Evolutionary conservation across 2,888 invertebrate genomes (phyloP).

Genomic region (Coleophora flavipennella): DNA sequence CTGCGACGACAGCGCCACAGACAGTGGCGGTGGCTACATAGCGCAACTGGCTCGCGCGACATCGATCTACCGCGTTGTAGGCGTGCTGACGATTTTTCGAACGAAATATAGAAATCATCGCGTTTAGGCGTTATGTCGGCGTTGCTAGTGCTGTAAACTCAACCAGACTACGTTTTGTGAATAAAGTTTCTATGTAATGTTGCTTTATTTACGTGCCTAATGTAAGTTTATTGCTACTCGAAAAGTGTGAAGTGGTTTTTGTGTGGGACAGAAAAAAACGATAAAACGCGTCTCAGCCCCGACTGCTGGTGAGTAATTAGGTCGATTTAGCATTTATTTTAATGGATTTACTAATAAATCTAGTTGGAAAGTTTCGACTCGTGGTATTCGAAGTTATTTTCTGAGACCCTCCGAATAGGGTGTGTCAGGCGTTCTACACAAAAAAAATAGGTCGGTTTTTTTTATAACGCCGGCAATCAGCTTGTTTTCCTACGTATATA

Average conservation of each 20-base stretch:
- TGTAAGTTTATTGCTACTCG: slow-evolving; percentile 49
- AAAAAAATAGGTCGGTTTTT: slow-evolving; percentile 39
- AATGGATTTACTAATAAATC: slow-evolving; percentile 13
- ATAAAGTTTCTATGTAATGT: slow-evolving; percentile 51
- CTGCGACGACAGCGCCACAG: slow-evolving; percentile 24
- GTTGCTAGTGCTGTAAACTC: slow-evolving; percentile 63
- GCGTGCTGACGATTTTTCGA: slow-evolving; percentile 52
- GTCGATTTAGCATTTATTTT: slow-evolving; percentile 32
- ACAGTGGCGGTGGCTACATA: slow-evolving; percentile 40
- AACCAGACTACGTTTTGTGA: slow-evolving; percentile 46
- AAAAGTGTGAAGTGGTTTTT: slow-evolving; percentile 33
- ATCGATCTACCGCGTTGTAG: slow-evolving; percentile 64
- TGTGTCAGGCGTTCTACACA: slow-evolving; percentile 39
- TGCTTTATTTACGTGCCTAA: slow-evolving; percentile 61
- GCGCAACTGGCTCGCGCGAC: slow-evolving; percentile 48
- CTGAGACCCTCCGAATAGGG: slow-evolving; percentile 35
- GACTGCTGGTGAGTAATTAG: slow-evolving; percentile 52
- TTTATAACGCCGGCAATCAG: too few relatives aligned
- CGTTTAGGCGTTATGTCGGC: slow-evolving; percentile 55
- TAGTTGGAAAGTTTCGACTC: slow-evolving; percentile 5
- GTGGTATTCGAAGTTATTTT: slow-evolving; percentile 13
- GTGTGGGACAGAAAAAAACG: slow-evolving; percentile 46
- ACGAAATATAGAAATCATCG: slow-evolving; percentile 53
- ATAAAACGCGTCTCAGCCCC: slow-evolving; percentile 37
- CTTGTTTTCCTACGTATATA: too few relatives aligned